phyloP scores from a whole-genome alignment of 1,140 invertebrate genomes.

The Aphidius ervi region DNA sequence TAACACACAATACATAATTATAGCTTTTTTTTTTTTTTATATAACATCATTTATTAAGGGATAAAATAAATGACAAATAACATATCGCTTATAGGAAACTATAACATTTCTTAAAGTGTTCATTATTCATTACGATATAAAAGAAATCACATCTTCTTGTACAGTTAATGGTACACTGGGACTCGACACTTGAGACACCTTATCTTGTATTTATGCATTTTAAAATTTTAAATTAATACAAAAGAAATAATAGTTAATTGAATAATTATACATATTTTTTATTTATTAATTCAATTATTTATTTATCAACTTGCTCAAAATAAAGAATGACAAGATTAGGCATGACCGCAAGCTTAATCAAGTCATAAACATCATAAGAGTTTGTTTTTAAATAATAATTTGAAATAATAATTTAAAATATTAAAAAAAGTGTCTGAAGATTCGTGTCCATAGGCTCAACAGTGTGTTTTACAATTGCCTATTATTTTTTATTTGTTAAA shows the following conservation, averaged over 20 bases:
- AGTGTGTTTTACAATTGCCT: too few relatives aligned
- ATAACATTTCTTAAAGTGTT: conserved; percentile 55
- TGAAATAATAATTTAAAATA: too few relatives aligned
- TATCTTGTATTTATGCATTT: conserved; percentile 22
- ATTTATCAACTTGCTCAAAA: conserved; percentile 13
- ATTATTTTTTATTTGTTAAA: background rate
- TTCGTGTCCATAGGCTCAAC: too few relatives aligned
- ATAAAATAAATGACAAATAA: conserved; percentile 57
- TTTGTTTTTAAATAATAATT: background rate
- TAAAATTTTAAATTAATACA: too few relatives aligned
- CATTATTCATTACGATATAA: conserved; percentile 53
- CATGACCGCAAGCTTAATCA: conserved; percentile 46
- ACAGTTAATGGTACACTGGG: conserved; percentile 5
- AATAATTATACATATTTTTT: conserved; percentile 11
- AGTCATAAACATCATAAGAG: conserved; percentile 33
- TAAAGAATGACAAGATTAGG: conserved; percentile 41
- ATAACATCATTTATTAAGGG: conserved; percentile 56
- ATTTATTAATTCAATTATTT: conserved; percentile 18
- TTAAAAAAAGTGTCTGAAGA: too few relatives aligned
- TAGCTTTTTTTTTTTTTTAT: conserved; percentile 40
- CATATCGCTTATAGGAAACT: conserved; percentile 56
- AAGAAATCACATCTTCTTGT: conserved; percentile 52
- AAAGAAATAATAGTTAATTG: too few relatives aligned
- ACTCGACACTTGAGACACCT: conserved; percentile 13
- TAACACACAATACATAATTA: background rate